phyloP scores from a whole-genome alignment of 2,797 vertebrate genomes.

The Pangasius sanitwongsei region DNA sequence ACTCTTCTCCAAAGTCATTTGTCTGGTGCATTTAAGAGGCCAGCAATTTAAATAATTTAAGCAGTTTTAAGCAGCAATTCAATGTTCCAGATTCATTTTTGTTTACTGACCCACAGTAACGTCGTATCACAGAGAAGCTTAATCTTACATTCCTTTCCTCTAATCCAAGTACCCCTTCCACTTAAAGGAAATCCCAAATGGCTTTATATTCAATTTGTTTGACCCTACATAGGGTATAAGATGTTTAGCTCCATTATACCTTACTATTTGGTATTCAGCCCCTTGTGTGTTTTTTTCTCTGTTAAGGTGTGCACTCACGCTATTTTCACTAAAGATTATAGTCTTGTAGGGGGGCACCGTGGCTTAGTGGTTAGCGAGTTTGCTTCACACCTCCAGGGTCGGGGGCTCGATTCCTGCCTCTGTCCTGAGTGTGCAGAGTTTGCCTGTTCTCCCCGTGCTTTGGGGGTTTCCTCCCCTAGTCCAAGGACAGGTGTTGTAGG shows the following conservation, averaged over 20 bases:
- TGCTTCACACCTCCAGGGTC: too few species aligned
- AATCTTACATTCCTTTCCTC: background rate
- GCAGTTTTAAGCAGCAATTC: background rate
- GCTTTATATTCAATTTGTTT: background rate
- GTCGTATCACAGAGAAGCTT: background rate
- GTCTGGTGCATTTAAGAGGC: background rate
- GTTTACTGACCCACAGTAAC: background rate
- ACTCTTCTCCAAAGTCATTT: background rate
- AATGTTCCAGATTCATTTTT: background rate
- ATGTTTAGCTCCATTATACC: background rate
- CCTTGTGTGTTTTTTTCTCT: background rate
- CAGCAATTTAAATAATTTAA: background rate
- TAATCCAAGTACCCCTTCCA: background rate
- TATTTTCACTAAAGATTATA: background rate
- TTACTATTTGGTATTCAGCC: background rate
- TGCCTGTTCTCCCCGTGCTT: too few species aligned
- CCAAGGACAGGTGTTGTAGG: too few species aligned
- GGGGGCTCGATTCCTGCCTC: too few species aligned
- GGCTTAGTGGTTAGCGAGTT: too few species aligned
- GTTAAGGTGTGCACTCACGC: background rate
- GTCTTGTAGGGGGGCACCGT: too few species aligned
- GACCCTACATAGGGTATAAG: background rate
- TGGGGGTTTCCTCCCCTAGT: too few species aligned
- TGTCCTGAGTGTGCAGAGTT: too few species aligned
- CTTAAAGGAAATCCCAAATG: background rate